Evolutionary conservation across 2,888 invertebrate species (phyloP).

Genomic region (Smittia aterrima): DNA sequence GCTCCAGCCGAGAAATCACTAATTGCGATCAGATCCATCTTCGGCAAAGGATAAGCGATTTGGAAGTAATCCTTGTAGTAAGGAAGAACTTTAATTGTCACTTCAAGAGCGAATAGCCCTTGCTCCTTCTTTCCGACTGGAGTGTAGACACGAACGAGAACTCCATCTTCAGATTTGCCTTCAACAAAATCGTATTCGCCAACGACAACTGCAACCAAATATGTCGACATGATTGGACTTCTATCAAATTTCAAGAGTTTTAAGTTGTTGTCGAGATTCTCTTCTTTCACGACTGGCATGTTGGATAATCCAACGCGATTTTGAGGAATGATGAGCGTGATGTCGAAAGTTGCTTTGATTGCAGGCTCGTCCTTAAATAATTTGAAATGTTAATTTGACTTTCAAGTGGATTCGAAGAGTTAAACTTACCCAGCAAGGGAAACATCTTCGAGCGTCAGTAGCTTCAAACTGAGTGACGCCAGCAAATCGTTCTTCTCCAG

Average conservation of each 20-base stretch:
- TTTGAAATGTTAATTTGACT: neutral
- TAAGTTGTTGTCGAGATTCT: conserved; percentile 53
- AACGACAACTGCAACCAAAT: conserved; percentile 88
- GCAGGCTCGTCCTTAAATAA: conserved; percentile 78
- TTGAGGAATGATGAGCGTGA: conserved; percentile 76
- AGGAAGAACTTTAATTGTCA: conserved; percentile 86
- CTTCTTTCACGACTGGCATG: conserved; percentile 70
- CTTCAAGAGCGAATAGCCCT: conserved; percentile 86
- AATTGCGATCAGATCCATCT: conserved; percentile 94
- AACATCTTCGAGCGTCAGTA: conserved; percentile 87
- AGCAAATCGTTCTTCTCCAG: conserved; percentile 75
- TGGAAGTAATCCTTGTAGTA: conserved; percentile 95
- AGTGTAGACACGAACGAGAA: conserved; percentile 77
- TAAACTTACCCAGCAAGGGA: conserved; percentile 81
- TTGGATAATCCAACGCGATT: conserved; percentile 88
- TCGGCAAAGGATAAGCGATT: conserved; percentile 91
- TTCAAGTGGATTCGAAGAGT: neutral
- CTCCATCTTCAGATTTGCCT: conserved; percentile 76
- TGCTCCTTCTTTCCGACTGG: conserved; percentile 90
- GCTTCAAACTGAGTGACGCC: conserved; percentile 92
- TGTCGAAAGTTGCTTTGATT: conserved; percentile 91
- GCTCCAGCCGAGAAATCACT: conserved; percentile 94
- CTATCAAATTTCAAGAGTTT: conserved; percentile 69
- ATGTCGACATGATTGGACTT: conserved; percentile 93
- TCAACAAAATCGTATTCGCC: conserved; percentile 95